Percentiles rank a stretch among this genome's conserved stretches.
Conservation (phyloP, 2,113 vertebrate species). For the Anthoscopus minutus region DNA sequence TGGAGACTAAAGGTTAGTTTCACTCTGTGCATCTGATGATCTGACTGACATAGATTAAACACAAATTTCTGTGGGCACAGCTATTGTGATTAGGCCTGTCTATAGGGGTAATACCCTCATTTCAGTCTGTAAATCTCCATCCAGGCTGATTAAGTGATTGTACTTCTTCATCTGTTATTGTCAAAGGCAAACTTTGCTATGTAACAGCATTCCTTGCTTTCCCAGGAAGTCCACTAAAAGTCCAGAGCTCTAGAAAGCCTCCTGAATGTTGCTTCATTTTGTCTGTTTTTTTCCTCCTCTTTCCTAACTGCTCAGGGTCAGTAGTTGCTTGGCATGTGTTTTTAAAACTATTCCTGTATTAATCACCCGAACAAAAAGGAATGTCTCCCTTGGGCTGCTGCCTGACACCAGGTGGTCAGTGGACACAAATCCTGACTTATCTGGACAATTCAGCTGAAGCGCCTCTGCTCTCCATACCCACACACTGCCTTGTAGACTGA, state of each 20-base stretch:
- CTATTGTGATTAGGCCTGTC: background rate
- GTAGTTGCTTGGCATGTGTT: background rate
- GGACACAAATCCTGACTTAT: background rate
- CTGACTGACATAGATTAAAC: background rate
- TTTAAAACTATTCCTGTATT: background rate
- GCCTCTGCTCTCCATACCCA: background rate
- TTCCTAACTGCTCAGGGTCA: background rate
- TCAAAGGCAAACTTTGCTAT: background rate
- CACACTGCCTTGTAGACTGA: accelerated
- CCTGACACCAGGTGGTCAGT: background rate
- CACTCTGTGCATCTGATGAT: background rate
- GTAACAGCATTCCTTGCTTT: background rate
- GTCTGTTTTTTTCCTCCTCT: background rate
- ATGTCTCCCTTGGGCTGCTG: background rate
- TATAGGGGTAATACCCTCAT: background rate
- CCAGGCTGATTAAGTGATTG: background rate
- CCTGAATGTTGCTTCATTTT: background rate
- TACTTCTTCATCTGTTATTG: background rate
- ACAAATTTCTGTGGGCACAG: background rate
- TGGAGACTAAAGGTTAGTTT: background rate
- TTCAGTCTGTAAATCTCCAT: background rate
- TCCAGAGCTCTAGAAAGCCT: background rate
- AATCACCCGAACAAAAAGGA: background rate
- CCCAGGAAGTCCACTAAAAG: background rate
- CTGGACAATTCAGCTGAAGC: background rate